Conservation (phyloP, 2,888 invertebrate species). For the Drosophila anomalipes region DNA sequence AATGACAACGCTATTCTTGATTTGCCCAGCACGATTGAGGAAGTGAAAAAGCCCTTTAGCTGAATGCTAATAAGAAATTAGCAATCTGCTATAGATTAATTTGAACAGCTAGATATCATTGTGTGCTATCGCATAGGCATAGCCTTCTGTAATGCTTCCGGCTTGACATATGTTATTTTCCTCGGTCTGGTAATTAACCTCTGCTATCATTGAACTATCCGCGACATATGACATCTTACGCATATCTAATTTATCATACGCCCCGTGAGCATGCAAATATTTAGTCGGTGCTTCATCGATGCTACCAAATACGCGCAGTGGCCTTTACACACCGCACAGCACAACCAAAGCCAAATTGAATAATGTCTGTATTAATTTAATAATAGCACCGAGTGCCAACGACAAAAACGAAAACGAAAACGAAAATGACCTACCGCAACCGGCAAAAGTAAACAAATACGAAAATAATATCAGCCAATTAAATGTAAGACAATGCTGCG, state of each 20-base stretch:
- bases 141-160: constrained; percentile 61
- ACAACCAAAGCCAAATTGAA: constrained; percentile 50
- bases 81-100: constrained; percentile 15
- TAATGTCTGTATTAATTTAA: constrained; percentile 64
- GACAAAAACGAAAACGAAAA: constrained; percentile 2
- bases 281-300: constrained; percentile 22
- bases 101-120: constrained; percentile 18
- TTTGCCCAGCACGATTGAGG: constrained; percentile 20
- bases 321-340: constrained; percentile 57
- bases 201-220: constrained; percentile 47
- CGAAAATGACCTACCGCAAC: constrained; percentile 20
- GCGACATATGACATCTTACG: constrained; percentile 40
- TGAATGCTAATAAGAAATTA: constrained; percentile 39
- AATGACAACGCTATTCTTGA: constrained; percentile 10
- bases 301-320: constrained; percentile 52
- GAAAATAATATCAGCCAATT: constrained; percentile 71
- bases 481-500: constrained; percentile 58
- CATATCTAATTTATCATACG: constrained; percentile 68
- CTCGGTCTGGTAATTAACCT: constrained; percentile 37
- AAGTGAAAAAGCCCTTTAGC: constrained; percentile 41
- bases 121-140: neutral
- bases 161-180: constrained; percentile 23
- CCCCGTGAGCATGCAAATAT: constrained; percentile 64
- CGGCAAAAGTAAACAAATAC: constrained; percentile 60
- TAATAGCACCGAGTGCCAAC: neutral